Base-by-base conservation (phyloP, 1,140 invertebrate species). In the Copidosoma floridanum region DNA sequence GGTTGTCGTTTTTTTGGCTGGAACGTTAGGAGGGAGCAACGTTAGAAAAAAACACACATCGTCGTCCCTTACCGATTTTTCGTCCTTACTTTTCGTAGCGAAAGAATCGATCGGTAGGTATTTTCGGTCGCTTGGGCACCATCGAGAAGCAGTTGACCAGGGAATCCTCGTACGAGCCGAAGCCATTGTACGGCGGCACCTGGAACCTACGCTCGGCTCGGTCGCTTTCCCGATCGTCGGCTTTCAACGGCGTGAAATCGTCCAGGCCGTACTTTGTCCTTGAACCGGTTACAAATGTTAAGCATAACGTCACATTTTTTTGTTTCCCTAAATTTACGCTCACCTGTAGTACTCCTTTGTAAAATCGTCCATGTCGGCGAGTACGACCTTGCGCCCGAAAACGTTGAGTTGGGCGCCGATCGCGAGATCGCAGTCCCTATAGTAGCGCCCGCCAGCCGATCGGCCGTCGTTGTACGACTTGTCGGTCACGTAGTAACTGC, bases 271-370 rank as follows among this genome's bases (percentile, higher is more conserved):
- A 80, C 18, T 78, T 79, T 2, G 38, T 68, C 43, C 78, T 80
- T 18, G 18, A 0, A 18, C 55, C 27, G 27, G 60, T 14, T 47
- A 64, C 6, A 32, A 32, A 32, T 32, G 29, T n/a, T n/a, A n/a
- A n/a, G n/a, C n/a, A n/a, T n/a, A n/a, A 32, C 6, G 12, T 32
- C 29, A 32, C 29, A 32, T 52, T 27, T 43, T 57, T 55, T 44
- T 47, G 21, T 29, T 18, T 47, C 24, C 37, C 16, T 24, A 32
- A 10, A 47, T 12, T 29, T 84, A 85, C n/a, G n/a, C n/a, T n/a
- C n/a, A n/a, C 64, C 87, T 85, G 74, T 94, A 97, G 80, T 92
- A 97, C 40, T 91, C 86, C 72, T 89, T 92, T 0, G 94, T 97
- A 68, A 91, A 95, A 16, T 83, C 80, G 79, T 97, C 94, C 64